Conservation (phyloP, 2,888 invertebrate species). For the Allophyes oxyacanthae region DNA sequence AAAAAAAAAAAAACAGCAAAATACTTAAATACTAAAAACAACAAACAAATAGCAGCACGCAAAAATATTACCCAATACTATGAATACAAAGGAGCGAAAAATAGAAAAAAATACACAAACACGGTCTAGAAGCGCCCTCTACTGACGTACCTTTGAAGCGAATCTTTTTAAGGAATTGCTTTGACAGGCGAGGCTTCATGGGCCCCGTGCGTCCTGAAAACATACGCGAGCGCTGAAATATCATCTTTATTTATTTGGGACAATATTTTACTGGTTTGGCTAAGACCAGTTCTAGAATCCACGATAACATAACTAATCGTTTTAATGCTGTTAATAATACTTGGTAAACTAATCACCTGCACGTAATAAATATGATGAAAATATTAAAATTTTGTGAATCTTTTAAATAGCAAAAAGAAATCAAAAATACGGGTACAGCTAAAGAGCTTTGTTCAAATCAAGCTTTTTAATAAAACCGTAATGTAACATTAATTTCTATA, state of each 20-base stretch:
- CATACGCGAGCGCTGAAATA: slow-evolving; percentile 52
- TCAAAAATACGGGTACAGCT: neutral
- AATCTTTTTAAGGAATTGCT: slow-evolving; percentile 83
- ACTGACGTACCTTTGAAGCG: slow-evolving; percentile 85
- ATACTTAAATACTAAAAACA: slow-evolving; percentile 9
- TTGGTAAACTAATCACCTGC: too few relatives aligned
- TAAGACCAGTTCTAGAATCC: neutral
- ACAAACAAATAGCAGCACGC: slow-evolving; percentile 20
- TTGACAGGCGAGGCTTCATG: slow-evolving; percentile 77
- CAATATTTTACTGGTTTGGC: neutral
- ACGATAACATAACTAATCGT: too few relatives aligned
- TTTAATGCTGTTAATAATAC: too few relatives aligned
- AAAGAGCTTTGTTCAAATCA: slow-evolving; percentile 8
- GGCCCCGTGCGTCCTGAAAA: slow-evolving; percentile 81
- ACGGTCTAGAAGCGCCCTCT: slow-evolving; percentile 70
- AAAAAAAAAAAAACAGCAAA: slow-evolving; percentile 1
- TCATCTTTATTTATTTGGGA: slow-evolving; percentile 4
- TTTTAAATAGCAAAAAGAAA: too few relatives aligned
- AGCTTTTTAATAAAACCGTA: slow-evolving; percentile 28
- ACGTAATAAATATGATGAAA: too few relatives aligned
- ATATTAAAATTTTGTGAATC: too few relatives aligned
- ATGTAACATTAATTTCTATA: slow-evolving; percentile 30
- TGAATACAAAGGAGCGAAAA: slow-evolving; percentile 42
- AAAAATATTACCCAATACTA: slow-evolving; percentile 24
- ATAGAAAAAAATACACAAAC: slow-evolving; percentile 36